phyloP scores from a whole-genome alignment of 2,797 vertebrate genomes.

The Falco naumanni region DNA sequence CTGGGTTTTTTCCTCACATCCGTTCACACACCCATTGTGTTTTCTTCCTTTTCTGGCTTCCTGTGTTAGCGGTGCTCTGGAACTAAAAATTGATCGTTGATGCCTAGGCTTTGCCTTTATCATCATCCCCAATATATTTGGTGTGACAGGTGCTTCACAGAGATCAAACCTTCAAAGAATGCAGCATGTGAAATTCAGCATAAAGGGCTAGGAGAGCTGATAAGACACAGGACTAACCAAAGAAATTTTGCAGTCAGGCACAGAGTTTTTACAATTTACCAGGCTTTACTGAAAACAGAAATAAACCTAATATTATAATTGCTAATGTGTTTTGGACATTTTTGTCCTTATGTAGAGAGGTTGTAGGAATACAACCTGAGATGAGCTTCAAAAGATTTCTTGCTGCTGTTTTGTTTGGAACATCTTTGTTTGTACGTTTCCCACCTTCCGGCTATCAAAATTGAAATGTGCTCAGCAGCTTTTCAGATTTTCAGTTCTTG shows the following conservation, averaged over 20 bases:
- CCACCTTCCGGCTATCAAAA: not conserved
- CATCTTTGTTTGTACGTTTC: not conserved
- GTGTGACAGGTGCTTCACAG: not conserved
- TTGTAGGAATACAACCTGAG: not conserved
- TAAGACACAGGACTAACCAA: not conserved
- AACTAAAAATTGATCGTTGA: not conserved
- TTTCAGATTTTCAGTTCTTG: not conserved
- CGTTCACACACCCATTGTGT: not conserved
- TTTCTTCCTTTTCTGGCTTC: not conserved
- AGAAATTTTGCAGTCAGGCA: not conserved
- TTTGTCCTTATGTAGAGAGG: not conserved
- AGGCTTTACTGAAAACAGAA: not conserved
- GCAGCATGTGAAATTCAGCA: not conserved
- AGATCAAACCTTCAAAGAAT: not conserved
- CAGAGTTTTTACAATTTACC: not conserved
- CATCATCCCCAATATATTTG: not conserved
- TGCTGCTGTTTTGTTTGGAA: not conserved
- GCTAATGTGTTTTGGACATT: not conserved
- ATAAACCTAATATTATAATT: not conserved
- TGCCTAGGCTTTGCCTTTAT: not conserved
- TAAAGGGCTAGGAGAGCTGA: not conserved
- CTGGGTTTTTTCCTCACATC: accelerated
- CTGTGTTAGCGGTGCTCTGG: not conserved
- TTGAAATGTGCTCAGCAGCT: not conserved
- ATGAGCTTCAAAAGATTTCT: not conserved